Evolutionary conservation across 2,113 vertebrate genomes (phyloP).

Genomic region (Piprites chloris): DNA sequence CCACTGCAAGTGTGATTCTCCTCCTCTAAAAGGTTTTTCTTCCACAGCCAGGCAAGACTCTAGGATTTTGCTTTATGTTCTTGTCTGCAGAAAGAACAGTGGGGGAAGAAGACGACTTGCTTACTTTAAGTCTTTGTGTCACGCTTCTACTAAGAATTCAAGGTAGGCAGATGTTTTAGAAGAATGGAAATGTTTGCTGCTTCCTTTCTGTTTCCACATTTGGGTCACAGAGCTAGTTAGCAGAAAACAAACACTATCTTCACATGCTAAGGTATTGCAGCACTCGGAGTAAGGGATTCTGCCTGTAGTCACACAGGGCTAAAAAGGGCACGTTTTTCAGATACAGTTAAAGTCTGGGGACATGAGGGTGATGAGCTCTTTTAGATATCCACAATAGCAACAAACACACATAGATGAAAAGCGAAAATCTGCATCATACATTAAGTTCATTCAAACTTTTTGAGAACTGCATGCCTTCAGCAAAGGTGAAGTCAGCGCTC

Average conservation of each 20-base stretch:
- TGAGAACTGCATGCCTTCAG: background rate
- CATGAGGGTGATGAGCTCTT: background rate
- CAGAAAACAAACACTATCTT: background rate
- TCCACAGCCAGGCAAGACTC: background rate
- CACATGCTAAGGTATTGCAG: background rate
- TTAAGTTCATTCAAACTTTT: background rate
- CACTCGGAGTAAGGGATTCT: background rate
- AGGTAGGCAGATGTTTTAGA: background rate
- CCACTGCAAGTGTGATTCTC: background rate
- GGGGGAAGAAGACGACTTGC: background rate
- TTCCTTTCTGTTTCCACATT: background rate
- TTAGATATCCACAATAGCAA: background rate
- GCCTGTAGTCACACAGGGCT: accelerated
- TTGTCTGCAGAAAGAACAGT: background rate
- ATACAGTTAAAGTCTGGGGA: background rate
- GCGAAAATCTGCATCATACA: background rate
- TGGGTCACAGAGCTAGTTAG: background rate
- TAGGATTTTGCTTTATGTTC: background rate
- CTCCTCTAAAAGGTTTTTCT: background rate
- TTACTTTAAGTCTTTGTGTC: background rate
- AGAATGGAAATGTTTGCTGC: background rate
- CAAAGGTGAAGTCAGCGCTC: background rate
- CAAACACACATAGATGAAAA: background rate
- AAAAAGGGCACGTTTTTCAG: background rate
- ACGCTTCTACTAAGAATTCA: background rate